These are phyloP conservation scores for Neosalanx taihuensis DNA, from an alignment of 2,797 vertebrate genomes.

Conservation along the genomic window DNA sequence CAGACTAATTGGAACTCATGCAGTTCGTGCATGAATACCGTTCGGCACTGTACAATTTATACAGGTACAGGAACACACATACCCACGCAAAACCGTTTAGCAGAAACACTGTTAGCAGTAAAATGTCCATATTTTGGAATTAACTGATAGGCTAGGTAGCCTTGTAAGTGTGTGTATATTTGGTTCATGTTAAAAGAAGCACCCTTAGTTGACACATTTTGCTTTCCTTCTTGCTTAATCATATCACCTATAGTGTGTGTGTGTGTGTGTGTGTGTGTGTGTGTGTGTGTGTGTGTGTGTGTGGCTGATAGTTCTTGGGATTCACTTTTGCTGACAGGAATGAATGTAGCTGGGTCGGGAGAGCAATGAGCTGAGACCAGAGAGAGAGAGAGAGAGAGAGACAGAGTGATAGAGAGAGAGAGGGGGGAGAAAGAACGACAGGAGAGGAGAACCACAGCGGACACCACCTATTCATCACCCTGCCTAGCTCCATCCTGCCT, in stretches of 20 bases:
- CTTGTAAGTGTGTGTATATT: conserved; percentile 16
- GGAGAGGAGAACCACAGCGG: conserved; percentile 64
- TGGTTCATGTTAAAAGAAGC: conserved; percentile 42
- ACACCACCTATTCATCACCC: conserved; percentile 73
- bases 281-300: conserved; percentile 39
- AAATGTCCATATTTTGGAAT: background rate
- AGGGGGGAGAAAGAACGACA: conserved; percentile 37
- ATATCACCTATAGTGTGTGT: conserved; percentile 14
- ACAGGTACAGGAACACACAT: background rate
- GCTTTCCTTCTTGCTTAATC: conserved; percentile 2
- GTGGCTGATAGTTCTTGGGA: conserved; percentile 9
- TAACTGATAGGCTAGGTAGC: background rate
- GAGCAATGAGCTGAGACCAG: conserved; percentile 55
- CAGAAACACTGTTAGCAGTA: background rate
- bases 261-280: conserved; percentile 46
- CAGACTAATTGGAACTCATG: no score
- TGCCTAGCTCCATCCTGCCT: conserved; percentile 60
- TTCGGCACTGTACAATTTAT: no score
- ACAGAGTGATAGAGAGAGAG: conserved; percentile 46
- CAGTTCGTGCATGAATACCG: no score
- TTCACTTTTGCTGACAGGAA: conserved; percentile 50
- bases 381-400: conserved; percentile 38
- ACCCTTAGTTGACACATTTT: conserved; percentile 46
- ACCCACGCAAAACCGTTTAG: background rate
- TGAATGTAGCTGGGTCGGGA: conserved; percentile 54